These are phyloP conservation scores for Hydrochoerus hydrochaeris DNA, from an alignment of 2,113 vertebrate species.

Conservation along the genomic window DNA sequence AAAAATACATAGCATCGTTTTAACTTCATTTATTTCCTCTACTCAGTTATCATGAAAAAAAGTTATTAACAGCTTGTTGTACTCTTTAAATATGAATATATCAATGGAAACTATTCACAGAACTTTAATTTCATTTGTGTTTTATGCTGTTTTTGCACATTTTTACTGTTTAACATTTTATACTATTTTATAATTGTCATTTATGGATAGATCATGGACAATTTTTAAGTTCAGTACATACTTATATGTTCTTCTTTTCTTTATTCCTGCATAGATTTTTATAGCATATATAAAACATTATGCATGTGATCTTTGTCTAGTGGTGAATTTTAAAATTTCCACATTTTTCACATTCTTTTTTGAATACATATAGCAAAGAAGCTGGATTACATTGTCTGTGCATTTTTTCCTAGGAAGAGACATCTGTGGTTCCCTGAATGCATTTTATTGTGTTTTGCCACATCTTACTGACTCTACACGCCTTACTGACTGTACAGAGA, in stretches of 20 bases:
- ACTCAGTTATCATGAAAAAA: not conserved
- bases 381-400: not conserved
- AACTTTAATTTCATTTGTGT: not conserved
- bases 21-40: not conserved
- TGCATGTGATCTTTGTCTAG: not conserved
- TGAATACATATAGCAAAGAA: not conserved
- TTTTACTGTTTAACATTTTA: not conserved
- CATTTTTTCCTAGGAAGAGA: not conserved
- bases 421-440: not conserved
- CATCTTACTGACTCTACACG: not conserved
- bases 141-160: not conserved
- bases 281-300: not conserved
- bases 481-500: not conserved
- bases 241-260: not conserved
- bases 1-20: not conserved
- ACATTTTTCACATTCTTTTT: not conserved
- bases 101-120: not conserved
- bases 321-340: not conserved
- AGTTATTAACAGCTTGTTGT: not conserved
- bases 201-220: not conserved
- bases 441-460: not conserved
- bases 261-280: not conserved
- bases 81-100: not conserved
- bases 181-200: not conserved
- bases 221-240: not conserved